phyloP scores from a whole-genome alignment of 35 echinoderm and acorn worm species.

The Anneissia japonica region DNA sequence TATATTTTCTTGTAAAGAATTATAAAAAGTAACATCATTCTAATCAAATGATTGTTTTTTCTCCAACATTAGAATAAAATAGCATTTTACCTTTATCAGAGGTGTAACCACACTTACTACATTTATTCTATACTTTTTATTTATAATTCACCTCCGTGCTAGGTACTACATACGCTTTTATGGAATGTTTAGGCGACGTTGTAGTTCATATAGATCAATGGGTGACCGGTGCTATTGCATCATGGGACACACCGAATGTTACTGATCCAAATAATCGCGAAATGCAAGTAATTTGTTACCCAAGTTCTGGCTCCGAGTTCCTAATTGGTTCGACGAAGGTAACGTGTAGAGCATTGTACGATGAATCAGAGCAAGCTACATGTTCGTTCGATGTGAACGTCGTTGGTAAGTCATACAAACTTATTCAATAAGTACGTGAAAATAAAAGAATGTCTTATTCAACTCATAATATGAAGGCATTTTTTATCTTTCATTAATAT shows the following conservation, averaged over 20 bases:
- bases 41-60: too few relatives aligned
- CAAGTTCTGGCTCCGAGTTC: neutral
- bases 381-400: neutral
- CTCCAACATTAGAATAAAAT: too few relatives aligned
- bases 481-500: too few relatives aligned
- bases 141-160: too few relatives aligned
- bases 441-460: too few relatives aligned
- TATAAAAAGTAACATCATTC: too few relatives aligned
- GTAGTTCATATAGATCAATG: neutral
- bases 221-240: neutral
- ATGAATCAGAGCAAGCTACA: neutral
- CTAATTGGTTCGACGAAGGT: neutral
- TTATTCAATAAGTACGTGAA: too few relatives aligned
- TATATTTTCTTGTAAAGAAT: too few relatives aligned
- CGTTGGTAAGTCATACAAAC: neutral
- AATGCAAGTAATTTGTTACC: neutral
- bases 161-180: neutral
- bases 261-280: neutral
- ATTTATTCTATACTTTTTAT: too few relatives aligned
- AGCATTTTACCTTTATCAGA: too few relatives aligned
- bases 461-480: too few relatives aligned
- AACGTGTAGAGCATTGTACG: neutral
- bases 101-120: too few relatives aligned
- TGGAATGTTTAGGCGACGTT: neutral
- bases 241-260: neutral